Percentiles rank a stretch among this genome's conserved stretches.
phyloP scores from a whole-genome alignment of 2,888 invertebrate genomes.

The Callyntrura sp. region DNA sequence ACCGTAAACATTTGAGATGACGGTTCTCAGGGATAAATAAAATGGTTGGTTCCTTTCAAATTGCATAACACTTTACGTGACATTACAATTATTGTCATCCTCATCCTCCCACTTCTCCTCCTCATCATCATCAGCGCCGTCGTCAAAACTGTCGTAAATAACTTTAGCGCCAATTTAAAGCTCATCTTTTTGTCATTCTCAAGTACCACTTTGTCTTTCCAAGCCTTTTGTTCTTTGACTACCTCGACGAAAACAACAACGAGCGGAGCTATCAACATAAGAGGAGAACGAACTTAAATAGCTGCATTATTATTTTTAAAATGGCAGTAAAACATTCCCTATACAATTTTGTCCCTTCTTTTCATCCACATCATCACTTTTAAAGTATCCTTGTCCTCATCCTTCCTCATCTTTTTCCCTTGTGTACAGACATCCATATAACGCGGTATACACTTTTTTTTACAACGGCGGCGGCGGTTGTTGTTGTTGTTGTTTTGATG shows the following conservation, averaged over 20 bases:
- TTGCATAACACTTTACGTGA: conserved; percentile 7
- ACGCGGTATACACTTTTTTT: conserved; percentile 3
- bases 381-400: not conserved
- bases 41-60: not conserved
- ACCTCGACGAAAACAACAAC: not conserved
- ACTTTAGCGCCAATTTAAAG: conserved; percentile 17
- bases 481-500: not conserved
- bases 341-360: conserved; percentile 17
- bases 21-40: too few species aligned
- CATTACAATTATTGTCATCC: not conserved
- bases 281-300: conserved; percentile 8
- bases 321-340: too few species aligned
- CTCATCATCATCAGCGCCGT: not conserved
- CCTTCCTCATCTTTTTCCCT: conserved; percentile 1
- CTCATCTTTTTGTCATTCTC: conserved; percentile 8
- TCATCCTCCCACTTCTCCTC: not conserved
- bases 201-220: conserved; percentile 4
- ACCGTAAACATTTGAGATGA: too few species aligned
- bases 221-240: not conserved
- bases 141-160: not conserved
- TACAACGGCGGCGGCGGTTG: not conserved
- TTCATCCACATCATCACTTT: not conserved
- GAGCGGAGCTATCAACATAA: not conserved
- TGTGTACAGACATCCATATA: not conserved
- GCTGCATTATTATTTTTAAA: not conserved